These are phyloP conservation scores for Xyrauchen texanus DNA, from an alignment of 2,113 vertebrate genomes.

Conservation along the genomic window DNA sequence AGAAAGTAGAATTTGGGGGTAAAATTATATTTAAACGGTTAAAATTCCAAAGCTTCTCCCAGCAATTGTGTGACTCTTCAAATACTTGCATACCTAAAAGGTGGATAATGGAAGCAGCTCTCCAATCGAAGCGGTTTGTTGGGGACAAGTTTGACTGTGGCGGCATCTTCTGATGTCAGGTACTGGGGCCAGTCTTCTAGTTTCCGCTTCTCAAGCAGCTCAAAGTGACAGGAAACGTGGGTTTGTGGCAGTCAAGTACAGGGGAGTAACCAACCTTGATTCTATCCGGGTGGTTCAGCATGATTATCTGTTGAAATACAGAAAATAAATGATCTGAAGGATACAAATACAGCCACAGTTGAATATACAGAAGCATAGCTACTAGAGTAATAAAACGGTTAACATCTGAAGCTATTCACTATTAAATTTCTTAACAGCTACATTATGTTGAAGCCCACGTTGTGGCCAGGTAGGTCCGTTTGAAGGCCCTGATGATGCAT, in stretches of 20 bases:
- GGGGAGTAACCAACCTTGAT: slow-evolving; percentile 77
- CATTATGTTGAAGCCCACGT: slow-evolving; percentile 76
- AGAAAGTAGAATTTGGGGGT: too few species aligned
- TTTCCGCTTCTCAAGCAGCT: slow-evolving; percentile 77
- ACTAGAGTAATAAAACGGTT: slow-evolving; percentile 76
- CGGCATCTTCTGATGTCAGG: slow-evolving; percentile 78
- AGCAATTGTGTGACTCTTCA: too few species aligned
- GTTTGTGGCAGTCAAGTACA: slow-evolving; percentile 80
- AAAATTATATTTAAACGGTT: too few species aligned
- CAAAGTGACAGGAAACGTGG: slow-evolving; percentile 79
- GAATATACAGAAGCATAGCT: background rate
- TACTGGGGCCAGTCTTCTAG: slow-evolving; percentile 71
- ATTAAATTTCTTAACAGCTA: slow-evolving; percentile 76
- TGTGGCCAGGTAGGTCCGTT: slow-evolving; percentile 71
- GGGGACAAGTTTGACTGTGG: slow-evolving; percentile 75
- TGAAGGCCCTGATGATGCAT: slow-evolving; percentile 73
- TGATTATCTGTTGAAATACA: slow-evolving; percentile 68
- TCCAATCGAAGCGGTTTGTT: slow-evolving; percentile 82
- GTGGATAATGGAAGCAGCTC: slow-evolving; percentile 79
- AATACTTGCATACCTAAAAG: slow-evolving; percentile 65
- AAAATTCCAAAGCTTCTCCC: too few species aligned
- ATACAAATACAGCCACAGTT: too few species aligned
- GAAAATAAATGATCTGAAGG: background rate
- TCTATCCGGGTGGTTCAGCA: slow-evolving; percentile 81
- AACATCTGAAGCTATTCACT: slow-evolving; percentile 72